Evolutionary conservation across 2,113 vertebrate genomes (phyloP).

Genomic region (Bufo gargarizans): DNA sequence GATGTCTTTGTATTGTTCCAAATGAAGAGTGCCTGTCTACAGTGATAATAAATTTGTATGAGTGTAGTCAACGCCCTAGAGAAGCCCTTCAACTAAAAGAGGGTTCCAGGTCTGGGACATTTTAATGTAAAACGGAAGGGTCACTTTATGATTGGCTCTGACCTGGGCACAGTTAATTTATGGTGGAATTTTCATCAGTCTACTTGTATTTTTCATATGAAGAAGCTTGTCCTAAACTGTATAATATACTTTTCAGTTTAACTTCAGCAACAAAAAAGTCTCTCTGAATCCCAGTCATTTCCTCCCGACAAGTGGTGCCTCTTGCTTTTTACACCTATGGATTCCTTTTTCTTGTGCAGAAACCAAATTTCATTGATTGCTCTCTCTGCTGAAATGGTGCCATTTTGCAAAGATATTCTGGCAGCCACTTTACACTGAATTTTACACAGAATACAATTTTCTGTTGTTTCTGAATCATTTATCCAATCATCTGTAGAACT

Average conservation of each 20-base stretch:
- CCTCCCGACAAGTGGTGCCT: background rate
- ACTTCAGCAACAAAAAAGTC: background rate
- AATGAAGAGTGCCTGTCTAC: no score
- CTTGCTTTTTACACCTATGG: background rate
- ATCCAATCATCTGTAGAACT: constrained; percentile 30
- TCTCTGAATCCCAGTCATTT: background rate
- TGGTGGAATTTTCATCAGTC: background rate
- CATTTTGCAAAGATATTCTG: constrained; percentile 31
- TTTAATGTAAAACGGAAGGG: no score
- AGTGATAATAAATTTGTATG: no score
- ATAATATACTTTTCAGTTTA: background rate
- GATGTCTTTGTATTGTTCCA: no score
- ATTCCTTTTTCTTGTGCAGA: constrained; percentile 13
- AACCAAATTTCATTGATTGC: constrained; percentile 41
- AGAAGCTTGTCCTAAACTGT: background rate
- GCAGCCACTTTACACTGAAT: constrained; percentile 6
- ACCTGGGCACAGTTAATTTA: background rate
- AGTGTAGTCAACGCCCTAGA: no score
- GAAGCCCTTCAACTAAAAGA: no score
- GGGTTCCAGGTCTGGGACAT: no score
- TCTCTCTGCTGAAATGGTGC: constrained; percentile 10
- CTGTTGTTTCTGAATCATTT: constrained; percentile 38
- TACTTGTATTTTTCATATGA: background rate
- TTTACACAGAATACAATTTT: constrained; percentile 13
- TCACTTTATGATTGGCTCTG: background rate